A percentile compares a stretch with the other conserved stretches of the same genome.
Conservation (phyloP, 2,113 vertebrate species). For the Crotalus tigris region DNA sequence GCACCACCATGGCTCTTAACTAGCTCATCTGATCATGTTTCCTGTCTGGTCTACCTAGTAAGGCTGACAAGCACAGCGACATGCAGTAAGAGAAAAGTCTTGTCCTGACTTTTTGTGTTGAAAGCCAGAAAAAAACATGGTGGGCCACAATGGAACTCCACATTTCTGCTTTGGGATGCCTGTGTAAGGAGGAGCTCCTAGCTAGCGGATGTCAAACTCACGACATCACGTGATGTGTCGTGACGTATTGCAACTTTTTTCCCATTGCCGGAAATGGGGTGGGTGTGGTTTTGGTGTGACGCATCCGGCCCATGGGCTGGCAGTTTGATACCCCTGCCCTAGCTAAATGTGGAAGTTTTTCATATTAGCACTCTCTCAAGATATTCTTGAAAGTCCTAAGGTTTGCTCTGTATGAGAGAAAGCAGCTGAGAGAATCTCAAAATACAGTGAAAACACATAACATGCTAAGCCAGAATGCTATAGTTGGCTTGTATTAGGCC, state of each 20-base stretch:
- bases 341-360: neutral
- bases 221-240: accelerated
- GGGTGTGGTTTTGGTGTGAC: too few species aligned
- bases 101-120: neutral
- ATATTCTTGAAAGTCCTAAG: neutral
- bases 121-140: neutral
- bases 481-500: neutral
- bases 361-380: neutral
- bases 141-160: neutral
- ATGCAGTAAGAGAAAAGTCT: neutral
- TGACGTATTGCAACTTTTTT: too few species aligned
- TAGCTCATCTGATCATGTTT: neutral
- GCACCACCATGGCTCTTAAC: too few species aligned
- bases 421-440: neutral
- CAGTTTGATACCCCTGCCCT: too few species aligned
- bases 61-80: neutral
- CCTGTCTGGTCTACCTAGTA: neutral
- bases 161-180: neutral
- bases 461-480: neutral
- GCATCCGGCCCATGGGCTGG: too few species aligned
- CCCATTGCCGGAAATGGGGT: too few species aligned
- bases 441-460: neutral
- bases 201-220: too few species aligned
- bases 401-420: neutral
- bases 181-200: neutral